These are phyloP conservation scores for Drosophila stalkeri DNA, from an alignment of 2,888 invertebrate genomes.

Conservation along the genomic window DNA sequence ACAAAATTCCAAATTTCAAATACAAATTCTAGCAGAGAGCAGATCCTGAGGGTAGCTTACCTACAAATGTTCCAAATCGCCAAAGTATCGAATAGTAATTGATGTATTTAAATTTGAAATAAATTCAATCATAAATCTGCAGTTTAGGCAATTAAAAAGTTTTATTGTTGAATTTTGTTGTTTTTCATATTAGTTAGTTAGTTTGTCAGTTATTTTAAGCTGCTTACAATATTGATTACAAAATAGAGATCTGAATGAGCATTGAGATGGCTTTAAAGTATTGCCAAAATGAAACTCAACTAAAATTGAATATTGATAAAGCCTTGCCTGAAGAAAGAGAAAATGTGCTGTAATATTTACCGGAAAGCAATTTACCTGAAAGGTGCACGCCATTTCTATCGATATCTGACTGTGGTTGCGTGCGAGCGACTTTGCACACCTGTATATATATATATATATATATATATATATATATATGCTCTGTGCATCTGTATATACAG, in stretches of 20 bases:
- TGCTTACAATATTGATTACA: background rate
- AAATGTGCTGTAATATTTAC: slow-evolving; percentile 43
- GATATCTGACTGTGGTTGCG: slow-evolving; percentile 56
- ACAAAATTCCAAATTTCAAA: background rate
- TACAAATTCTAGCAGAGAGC: background rate
- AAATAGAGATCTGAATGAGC: background rate
- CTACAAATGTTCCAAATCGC: background rate
- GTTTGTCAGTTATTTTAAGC: background rate
- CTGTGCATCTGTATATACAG: slow-evolving; percentile 14
- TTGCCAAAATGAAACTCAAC: background rate
- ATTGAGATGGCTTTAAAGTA: background rate
- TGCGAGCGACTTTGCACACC: slow-evolving; percentile 14
- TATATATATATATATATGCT: background rate
- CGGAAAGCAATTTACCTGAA: slow-evolving; percentile 74
- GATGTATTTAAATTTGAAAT: background rate
- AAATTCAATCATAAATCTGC: background rate
- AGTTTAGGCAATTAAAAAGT: background rate
- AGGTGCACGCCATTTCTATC: slow-evolving; percentile 67
- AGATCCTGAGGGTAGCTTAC: background rate
- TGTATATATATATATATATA: background rate
- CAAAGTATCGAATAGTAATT: background rate
- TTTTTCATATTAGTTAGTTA: background rate
- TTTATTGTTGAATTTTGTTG: background rate
- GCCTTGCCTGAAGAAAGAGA: background rate
- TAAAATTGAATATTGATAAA: slow-evolving; percentile 62